A percentile compares a stretch with the other conserved stretches of the same genome.
phyloP scores from a whole-genome alignment of 1,140 invertebrate species.

The Drosophila obscura region DNA sequence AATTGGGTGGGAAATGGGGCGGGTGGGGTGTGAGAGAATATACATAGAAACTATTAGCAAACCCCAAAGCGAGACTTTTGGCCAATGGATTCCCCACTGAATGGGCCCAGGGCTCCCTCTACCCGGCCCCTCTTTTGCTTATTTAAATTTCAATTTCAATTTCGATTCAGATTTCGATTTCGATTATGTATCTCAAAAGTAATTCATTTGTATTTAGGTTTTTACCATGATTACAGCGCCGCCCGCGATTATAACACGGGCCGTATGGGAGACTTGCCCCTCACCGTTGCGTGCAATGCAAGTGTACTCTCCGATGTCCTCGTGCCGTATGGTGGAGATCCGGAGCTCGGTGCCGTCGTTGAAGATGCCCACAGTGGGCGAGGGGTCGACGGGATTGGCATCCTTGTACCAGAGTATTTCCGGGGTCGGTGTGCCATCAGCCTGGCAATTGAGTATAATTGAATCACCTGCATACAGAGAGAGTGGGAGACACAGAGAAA shows the following conservation, averaged over 20 bases:
- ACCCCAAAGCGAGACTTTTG: background rate
- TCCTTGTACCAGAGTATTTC: constrained; percentile 96
- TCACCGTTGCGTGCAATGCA: constrained; percentile 97
- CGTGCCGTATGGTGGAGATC: constrained; percentile 94
- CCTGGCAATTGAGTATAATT: constrained; percentile 97
- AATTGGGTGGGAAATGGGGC: background rate
- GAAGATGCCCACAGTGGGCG: constrained; percentile 92
- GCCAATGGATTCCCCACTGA: constrained; percentile 4
- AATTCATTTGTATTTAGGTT: constrained; percentile 76
- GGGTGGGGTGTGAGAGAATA: constrained; percentile 20
- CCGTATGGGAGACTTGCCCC: constrained; percentile 96
- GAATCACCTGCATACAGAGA: constrained; percentile 89
- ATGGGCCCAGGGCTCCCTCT: too few relatives aligned
- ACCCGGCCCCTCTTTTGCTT: constrained; percentile 3
- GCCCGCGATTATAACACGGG: constrained; percentile 97
- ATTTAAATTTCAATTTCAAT: background rate
- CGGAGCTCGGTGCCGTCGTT: constrained; percentile 96
- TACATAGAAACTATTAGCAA: constrained; percentile 36
- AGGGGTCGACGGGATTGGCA: constrained; percentile 93
- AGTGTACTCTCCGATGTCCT: constrained; percentile 97
- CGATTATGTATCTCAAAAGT: constrained; percentile 49
- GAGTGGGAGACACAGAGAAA: background rate
- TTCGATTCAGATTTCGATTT: constrained; percentile 6
- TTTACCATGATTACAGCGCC: constrained; percentile 89
- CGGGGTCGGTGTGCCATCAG: constrained; percentile 95